Percentiles rank a stretch among this genome's conserved stretches.
phyloP scores from a whole-genome alignment of 2,888 invertebrate genomes.

The Microctonus brassicae region DNA sequence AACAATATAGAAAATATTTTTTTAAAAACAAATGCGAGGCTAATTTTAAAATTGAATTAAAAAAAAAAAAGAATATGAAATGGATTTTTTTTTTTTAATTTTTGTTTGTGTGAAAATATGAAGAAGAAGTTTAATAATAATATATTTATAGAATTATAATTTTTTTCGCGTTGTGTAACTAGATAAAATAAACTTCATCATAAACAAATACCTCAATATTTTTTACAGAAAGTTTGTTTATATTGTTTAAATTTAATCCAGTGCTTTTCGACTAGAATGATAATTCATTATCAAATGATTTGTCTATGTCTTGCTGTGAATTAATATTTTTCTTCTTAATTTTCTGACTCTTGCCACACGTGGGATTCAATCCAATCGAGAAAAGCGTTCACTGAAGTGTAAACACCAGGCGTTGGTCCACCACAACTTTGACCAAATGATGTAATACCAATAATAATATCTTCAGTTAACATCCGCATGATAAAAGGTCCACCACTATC shows the following conservation, averaged over 20 bases:
- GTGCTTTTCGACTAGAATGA: neutral
- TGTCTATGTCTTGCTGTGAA: too few species aligned
- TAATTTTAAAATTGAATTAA: neutral
- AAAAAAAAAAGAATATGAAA: neutral
- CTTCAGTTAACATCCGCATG: conserved; percentile 42
- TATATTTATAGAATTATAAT: neutral
- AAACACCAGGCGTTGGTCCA: conserved; percentile 54
- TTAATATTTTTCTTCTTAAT: neutral
- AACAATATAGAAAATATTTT: neutral
- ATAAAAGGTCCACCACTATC: conserved; percentile 64
- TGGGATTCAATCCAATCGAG: conserved; percentile 63
- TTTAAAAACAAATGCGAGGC: neutral
- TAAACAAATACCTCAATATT: neutral
- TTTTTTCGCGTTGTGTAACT: neutral
- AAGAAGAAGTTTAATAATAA: neutral
- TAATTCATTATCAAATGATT: neutral
- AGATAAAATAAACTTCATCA: neutral
- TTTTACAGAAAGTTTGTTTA: neutral
- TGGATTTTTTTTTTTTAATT: neutral
- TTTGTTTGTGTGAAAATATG: neutral
- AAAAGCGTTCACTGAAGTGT: conserved; percentile 57
- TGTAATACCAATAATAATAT: conserved; percentile 58
- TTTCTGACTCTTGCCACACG: conserved; percentile 54
- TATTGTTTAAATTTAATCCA: too few species aligned
- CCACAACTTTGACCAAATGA: conserved; percentile 62